Base-by-base conservation (phyloP, 2,888 invertebrate genomes). In the Dolomedes plantarius region DNA sequence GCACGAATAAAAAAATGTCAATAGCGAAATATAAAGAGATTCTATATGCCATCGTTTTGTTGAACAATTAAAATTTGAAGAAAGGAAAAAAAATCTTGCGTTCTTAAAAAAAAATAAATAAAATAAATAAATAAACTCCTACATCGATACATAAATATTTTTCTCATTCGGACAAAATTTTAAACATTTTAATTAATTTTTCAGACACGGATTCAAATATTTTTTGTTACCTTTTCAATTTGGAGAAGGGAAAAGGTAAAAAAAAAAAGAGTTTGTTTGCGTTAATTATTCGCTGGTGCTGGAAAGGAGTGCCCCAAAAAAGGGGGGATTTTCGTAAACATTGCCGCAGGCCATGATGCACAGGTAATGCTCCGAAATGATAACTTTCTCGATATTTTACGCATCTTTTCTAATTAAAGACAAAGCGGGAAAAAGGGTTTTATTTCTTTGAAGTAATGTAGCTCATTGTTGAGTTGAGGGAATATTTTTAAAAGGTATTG, bases 171-270 rank as follows among this genome's bases (percentile, higher is more conserved):
- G 16, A 31, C 39, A 50, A 67, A 71, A n/a, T 78, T 64, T 75
- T 46, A 65, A 62, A 19, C 56, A 36, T 56, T 56, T 62, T 68
- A 78, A 71, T 78, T 62, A 71, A 71, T 71, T 78, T 78, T 78
- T 64, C 31, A 78, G 67, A 71, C 71, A 62, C 71, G 19, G n/a
- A 46, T 16, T 46, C 1, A 2, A 56, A 23, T 23, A 23, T 6
- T 56, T n/a, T 23, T 56, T 56, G 1, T 23, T 23, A 23, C 5
- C 56, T 19, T 46, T 16, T 16, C 11, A 46, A 46, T 6, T 11
- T 23, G 6, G 23, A 56, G 16, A 46, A 46, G n/a, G 6, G 23
- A 56, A 16, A 46, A 11, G 11, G 11, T 36, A 36, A 9, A n/a
- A 23, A 56, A 56, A 56, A 23, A 56, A 56, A 23, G 3, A 23